Base-by-base conservation (phyloP, 2,797 vertebrate species). In the Poeciliopsis gracilis region DNA sequence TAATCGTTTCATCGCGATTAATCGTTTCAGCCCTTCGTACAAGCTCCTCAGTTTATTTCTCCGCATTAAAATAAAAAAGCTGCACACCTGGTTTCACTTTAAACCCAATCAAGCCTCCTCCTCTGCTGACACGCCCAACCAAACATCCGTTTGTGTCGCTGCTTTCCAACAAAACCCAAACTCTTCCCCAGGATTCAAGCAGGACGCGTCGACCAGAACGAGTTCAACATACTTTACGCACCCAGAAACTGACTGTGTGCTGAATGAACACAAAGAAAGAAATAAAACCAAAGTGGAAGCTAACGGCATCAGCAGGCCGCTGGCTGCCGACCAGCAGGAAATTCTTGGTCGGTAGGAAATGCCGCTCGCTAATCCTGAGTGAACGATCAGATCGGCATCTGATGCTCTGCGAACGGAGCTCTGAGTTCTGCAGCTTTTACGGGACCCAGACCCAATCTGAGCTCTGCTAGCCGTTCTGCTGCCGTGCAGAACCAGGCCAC, bases 261-360 rank as follows among this genome's bases (percentile, higher is more conserved):
- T 7, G n/a, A 16, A 61, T 30, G 5, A 15, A 7, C 57, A 61
- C 38, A 16, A 16, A 10, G 4, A 12, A 28, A 10, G 23, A 53
- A 3, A 25, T 25, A 53, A 53, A 53, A 25, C 23, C 4, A 4
- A 3, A 57, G 25, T 57, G 25, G 53, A 15, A 77, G 77, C 75
- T 82, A 57, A 84, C 84, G 47, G 76, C 76, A 75, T 79, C 82
- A 76, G 78, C 82, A 81, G 59, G 77, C 76, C 0, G 10, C 46
- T 92, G 92, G 91, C 89, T 73, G 83, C 28, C 38, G 1, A 77
- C 83, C 88, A 86, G 89, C 73, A 84, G 81, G 86, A 90, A 91
- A 92, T 89, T 89, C 92, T 91, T 86, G 0, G 73, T 82, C 80
- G 78, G 79, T 7, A 81, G 90, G 91, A 92, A 92, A 93, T 84